phyloP scores from a whole-genome alignment of 2,888 invertebrate genomes.

The Microplitis deprimator region DNA sequence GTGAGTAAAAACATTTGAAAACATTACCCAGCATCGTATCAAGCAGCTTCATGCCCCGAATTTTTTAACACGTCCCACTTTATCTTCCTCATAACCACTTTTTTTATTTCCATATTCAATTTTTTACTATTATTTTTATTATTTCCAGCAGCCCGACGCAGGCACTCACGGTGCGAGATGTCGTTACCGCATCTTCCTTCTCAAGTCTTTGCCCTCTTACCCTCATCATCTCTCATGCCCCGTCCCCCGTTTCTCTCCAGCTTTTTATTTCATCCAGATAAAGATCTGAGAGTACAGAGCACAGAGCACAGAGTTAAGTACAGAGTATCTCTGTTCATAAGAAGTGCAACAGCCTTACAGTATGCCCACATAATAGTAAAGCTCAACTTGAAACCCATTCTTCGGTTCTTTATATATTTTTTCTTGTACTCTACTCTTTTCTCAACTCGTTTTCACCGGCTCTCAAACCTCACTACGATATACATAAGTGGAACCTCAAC shows the following conservation, averaged over 20 bases:
- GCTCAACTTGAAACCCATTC: constrained; percentile 19
- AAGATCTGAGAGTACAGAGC: neutral
- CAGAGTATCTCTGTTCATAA: neutral
- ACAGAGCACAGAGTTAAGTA: too few species aligned
- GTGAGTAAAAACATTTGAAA: too few species aligned
- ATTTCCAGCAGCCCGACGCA: constrained; percentile 10
- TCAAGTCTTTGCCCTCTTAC: constrained; percentile 26
- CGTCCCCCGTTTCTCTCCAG: neutral
- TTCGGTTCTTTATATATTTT: neutral
- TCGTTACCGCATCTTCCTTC: constrained; percentile 40
- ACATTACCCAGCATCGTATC: too few species aligned
- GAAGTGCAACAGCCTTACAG: constrained; percentile 4
- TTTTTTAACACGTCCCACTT: neutral
- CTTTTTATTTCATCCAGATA: constrained; percentile 8
- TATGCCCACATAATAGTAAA: constrained; percentile 2
- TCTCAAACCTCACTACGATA: constrained; percentile 10
- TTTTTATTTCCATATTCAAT: neutral
- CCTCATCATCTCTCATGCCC: constrained; percentile 2
- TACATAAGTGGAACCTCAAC: constrained; percentile 15
- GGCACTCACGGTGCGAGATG: constrained; percentile 31
- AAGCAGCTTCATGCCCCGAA: too few species aligned
- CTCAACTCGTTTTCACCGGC: constrained; percentile 30
- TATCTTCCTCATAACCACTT: constrained; percentile 16
- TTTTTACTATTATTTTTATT: neutral
- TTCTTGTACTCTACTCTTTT: constrained; percentile 20